These are phyloP conservation scores for Cheilosia urbana DNA, from an alignment of 2,888 invertebrate genomes.

Conservation along the genomic window DNA sequence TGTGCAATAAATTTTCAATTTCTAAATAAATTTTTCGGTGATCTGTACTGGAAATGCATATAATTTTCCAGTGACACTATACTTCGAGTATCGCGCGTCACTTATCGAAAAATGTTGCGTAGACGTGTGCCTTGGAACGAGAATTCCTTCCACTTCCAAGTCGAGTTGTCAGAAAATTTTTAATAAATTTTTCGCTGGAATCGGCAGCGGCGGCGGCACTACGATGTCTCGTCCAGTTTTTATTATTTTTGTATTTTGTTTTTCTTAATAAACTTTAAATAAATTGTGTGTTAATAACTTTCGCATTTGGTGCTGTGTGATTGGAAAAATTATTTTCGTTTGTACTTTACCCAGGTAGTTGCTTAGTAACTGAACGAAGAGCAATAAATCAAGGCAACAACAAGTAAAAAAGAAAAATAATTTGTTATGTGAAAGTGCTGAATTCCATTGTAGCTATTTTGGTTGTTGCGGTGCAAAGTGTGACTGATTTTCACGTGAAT, in stretches of 20 bases:
- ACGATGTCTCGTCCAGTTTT: constrained; percentile 45
- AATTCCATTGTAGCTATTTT: constrained; percentile 71
- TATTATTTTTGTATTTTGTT: constrained; percentile 36
- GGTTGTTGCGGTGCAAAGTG: constrained; percentile 63
- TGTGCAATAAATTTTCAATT: constrained; percentile 1
- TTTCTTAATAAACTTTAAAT: constrained; percentile 42
- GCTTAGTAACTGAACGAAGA: constrained; percentile 65
- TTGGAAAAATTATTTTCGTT: constrained; percentile 37
- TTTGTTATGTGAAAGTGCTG: constrained; percentile 71
- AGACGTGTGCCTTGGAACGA: constrained; percentile 56
- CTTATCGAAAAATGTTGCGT: constrained; percentile 63
- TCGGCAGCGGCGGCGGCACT: constrained; percentile 57
- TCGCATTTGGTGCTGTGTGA: constrained; percentile 52
- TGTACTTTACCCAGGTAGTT: constrained; percentile 58
- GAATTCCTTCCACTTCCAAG: constrained; percentile 66
- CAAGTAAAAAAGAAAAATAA: constrained; percentile 24
- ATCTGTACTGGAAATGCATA: constrained; percentile 59
- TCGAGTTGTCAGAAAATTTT: constrained; percentile 73
- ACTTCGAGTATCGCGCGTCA: constrained; percentile 74
- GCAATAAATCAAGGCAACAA: constrained; percentile 53
- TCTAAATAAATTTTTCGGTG: constrained; percentile 4
- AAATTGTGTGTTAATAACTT: constrained; percentile 45
- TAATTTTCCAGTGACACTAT: constrained; percentile 62
- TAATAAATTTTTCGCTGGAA: constrained; percentile 62
- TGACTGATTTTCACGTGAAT: constrained; percentile 37